A percentile compares a stretch with the other conserved stretches of the same genome.
Conservation (phyloP, 2,797 vertebrate genomes). For the Aotus griseimembra region DNA sequence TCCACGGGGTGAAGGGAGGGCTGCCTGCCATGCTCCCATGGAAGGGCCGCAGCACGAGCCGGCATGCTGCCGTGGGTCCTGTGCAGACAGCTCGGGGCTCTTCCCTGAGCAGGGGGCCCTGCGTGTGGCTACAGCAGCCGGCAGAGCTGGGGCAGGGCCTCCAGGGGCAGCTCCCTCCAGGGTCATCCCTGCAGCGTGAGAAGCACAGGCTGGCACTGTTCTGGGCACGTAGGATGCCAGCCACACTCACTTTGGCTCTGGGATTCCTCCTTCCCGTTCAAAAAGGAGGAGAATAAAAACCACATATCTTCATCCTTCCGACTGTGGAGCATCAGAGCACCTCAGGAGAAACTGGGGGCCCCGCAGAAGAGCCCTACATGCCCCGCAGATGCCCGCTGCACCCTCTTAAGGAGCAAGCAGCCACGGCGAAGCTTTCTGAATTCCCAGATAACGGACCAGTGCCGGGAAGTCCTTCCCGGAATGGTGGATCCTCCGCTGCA, state of each 20-base stretch:
- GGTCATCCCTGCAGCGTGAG: not conserved
- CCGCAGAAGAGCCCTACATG: too few species aligned
- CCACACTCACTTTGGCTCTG: not conserved
- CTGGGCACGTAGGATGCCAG: fast-evolving
- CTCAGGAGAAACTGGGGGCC: not conserved
- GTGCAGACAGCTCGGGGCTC: not conserved
- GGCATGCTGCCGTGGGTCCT: not conserved
- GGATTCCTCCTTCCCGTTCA: not conserved
- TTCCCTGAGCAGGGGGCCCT: not conserved
- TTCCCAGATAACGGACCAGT: not conserved
- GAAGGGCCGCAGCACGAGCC: not conserved
- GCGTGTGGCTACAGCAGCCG: not conserved
- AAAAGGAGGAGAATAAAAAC: not conserved
- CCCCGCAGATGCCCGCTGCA: not conserved
- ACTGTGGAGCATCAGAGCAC: too few species aligned
- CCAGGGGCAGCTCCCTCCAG: not conserved
- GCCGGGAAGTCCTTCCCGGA: not conserved
- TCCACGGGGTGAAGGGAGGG: conserved; percentile 42
- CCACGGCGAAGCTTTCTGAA: not conserved
- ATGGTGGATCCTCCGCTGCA: not conserved
- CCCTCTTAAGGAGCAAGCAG: not conserved
- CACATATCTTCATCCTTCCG: not conserved
- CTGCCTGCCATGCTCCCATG: conserved; percentile 53
- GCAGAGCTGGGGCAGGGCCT: not conserved
- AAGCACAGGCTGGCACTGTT: not conserved